phyloP scores from a whole-genome alignment of 2,797 vertebrate species.

The Mormyrus proboscirostris region DNA sequence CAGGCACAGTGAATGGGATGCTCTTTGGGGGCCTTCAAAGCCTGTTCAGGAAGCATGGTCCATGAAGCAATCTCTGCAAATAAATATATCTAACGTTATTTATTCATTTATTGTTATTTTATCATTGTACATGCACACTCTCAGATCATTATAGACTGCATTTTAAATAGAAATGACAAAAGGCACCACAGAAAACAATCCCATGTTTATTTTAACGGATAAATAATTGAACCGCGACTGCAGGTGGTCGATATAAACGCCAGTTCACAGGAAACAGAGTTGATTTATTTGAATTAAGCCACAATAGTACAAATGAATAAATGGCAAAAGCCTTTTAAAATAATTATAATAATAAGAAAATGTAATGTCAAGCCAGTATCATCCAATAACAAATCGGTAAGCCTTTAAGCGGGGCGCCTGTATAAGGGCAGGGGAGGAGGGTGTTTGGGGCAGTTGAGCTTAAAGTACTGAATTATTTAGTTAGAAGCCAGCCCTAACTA shows the following conservation, averaged over 20 bases:
- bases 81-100: neutral
- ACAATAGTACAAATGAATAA: neutral
- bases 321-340: neutral
- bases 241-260: neutral
- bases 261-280: neutral
- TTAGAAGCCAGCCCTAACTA: neutral
- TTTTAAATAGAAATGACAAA: neutral
- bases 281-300: neutral
- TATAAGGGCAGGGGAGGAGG: neutral
- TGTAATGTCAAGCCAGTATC: neutral
- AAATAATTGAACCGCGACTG: neutral
- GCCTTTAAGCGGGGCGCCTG: neutral
- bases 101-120: neutral
- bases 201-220: neutral
- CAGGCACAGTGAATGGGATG: neutral
- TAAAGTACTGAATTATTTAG: conserved; percentile 5
- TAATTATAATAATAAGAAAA: neutral
- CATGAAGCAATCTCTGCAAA: neutral
- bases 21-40: neutral
- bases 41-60: neutral
- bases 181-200: neutral
- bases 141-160: neutral
- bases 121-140: neutral
- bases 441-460: neutral
- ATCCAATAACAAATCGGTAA: neutral